Percentiles rank a stretch among this genome's conserved stretches.
phyloP scores from a whole-genome alignment of 2,797 vertebrate species.

The Anniella stebbinsi region DNA sequence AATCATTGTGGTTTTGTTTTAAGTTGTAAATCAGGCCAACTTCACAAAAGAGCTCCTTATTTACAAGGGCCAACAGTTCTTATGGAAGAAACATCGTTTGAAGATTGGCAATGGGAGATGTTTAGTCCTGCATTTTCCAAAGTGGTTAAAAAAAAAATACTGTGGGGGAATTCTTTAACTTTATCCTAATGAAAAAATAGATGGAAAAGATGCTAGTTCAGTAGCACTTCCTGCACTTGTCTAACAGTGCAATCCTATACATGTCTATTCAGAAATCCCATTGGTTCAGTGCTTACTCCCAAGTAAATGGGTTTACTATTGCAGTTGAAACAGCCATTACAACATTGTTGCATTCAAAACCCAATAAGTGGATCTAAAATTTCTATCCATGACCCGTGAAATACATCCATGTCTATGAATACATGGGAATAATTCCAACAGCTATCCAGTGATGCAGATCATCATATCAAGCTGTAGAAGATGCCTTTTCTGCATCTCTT shows the following conservation, averaged over 20 bases:
- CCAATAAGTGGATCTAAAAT: not conserved
- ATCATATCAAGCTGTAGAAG: not conserved
- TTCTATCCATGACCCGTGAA: not conserved
- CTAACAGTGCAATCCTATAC: not conserved
- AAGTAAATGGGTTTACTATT: not conserved
- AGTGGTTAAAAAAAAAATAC: not conserved
- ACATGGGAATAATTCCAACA: not conserved
- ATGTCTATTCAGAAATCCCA: not conserved
- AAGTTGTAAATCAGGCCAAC: constrained; percentile 32
- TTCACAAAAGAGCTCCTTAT: constrained; percentile 8
- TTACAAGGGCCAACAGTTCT: constrained; percentile 29
- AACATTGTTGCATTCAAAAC: not conserved
- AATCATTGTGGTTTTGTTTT: constrained; percentile 46
- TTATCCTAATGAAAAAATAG: constrained; percentile 4
- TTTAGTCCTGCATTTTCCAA: not conserved
- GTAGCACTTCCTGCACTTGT: constrained; percentile 10
- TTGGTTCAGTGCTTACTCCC: not conserved
- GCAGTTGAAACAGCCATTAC: not conserved
- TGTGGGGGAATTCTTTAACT: constrained; percentile 14
- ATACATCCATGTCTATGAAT: not conserved
- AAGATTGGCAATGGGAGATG: not conserved
- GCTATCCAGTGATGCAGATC: not conserved
- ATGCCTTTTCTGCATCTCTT: not conserved
- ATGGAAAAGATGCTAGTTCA: not conserved
- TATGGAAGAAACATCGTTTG: not conserved